Percentiles rank a stretch among this genome's conserved stretches.
Evolutionary conservation across 2,113 vertebrate genomes (phyloP).

Genomic region (Corythaixoides concolor): DNA sequence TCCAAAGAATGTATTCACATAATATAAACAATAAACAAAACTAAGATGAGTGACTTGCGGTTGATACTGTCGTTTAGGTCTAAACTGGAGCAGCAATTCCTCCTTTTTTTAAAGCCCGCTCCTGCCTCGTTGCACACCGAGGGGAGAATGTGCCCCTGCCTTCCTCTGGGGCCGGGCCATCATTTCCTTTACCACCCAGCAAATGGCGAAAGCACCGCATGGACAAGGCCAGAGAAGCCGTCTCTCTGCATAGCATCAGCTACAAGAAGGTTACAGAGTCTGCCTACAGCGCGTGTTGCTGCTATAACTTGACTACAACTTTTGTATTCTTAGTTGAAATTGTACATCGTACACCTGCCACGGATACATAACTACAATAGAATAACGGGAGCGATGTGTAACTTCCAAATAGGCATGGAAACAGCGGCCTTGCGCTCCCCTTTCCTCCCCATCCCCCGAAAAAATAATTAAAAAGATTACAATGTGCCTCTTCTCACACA

Average conservation of each 20-base stretch:
- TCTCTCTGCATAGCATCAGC: conserved; percentile 57
- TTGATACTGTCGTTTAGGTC: conserved; percentile 43
- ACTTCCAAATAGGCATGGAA: conserved; percentile 20
- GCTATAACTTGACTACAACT: conserved; percentile 35
- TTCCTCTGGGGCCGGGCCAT: background rate
- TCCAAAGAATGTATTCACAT: conserved; percentile 81
- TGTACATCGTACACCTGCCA: conserved; percentile 55
- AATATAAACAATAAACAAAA: conserved; percentile 77
- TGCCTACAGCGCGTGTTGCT: conserved; percentile 52
- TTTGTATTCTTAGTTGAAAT: conserved; percentile 48
- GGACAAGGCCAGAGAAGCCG: conserved; percentile 40
- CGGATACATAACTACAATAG: conserved; percentile 45
- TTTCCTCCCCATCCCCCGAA: background rate
- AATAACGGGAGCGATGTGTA: conserved; percentile 15
- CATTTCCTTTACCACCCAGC: conserved; percentile 5
- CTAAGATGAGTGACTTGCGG: conserved; percentile 55
- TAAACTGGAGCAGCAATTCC: conserved; percentile 53
- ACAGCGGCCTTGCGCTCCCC: background rate
- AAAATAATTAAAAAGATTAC: background rate
- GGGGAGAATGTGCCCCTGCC: background rate
- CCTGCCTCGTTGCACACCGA: background rate
- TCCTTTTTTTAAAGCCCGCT: background rate
- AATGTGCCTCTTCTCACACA: background rate
- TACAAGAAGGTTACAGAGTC: conserved; percentile 50
- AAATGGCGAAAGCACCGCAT: conserved; percentile 49